Conservation (phyloP, 2,888 invertebrate species). For the Sicus ferrugineus region DNA sequence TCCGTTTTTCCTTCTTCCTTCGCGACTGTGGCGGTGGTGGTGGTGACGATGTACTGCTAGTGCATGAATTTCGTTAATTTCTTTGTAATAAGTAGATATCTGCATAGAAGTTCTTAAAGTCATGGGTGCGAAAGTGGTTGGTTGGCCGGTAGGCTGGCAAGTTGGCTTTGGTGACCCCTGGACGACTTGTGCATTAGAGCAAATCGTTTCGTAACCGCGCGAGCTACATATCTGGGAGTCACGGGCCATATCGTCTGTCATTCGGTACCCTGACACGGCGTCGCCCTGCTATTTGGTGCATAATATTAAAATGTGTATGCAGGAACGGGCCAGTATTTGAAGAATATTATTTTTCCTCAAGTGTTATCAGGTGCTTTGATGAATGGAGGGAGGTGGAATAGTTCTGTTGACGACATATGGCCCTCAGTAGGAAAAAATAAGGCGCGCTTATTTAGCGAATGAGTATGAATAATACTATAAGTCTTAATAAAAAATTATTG, state of each 20-base stretch:
- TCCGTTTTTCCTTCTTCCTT: slow-evolving; percentile 1
- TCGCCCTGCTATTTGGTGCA: slow-evolving; percentile 10
- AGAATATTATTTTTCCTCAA: slow-evolving; percentile 1
- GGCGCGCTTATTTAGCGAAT: not conserved
- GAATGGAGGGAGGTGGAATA: not conserved
- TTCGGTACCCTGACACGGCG: not conserved
- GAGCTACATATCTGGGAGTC: slow-evolving; percentile 18
- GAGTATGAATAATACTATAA: not conserved
- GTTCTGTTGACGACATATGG: slow-evolving; percentile 16
- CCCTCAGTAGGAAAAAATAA: not conserved
- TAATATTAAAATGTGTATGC: slow-evolving; percentile 18
- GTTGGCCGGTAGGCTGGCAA: not conserved
- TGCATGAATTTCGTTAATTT: slow-evolving; percentile 28
- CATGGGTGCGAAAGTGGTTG: slow-evolving; percentile 26
- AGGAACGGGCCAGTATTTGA: not conserved
- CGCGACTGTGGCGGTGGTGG: not conserved
- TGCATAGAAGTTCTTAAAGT: slow-evolving; percentile 23
- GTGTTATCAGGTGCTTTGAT: slow-evolving; percentile 22
- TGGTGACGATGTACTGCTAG: not conserved
- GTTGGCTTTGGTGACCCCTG: slow-evolving; percentile 10
- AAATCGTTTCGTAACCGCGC: slow-evolving; percentile 36
- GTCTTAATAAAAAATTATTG: not conserved
- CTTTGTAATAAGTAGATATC: slow-evolving; percentile 29
- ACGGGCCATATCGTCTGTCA: slow-evolving; percentile 20
- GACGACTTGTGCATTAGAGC: slow-evolving; percentile 39